A percentile compares a stretch with the other conserved stretches of the same genome.
phyloP scores from a whole-genome alignment of 2,113 vertebrate genomes.

The Setophaga kirtlandii region DNA sequence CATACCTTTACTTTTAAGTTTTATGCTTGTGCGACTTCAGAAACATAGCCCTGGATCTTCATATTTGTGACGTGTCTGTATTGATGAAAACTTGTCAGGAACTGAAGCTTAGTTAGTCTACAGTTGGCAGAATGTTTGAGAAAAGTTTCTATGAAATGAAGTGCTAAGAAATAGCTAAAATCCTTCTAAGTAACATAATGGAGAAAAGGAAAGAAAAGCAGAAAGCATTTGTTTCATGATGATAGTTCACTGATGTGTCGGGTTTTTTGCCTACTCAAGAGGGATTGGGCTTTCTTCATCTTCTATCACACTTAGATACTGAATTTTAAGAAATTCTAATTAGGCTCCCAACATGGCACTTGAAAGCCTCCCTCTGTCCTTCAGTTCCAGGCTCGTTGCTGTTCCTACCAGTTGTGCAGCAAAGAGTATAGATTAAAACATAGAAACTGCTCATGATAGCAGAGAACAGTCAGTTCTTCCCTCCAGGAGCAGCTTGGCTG shows the following conservation, averaged over 20 bases:
- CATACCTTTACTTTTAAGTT: neutral
- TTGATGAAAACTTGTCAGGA: neutral
- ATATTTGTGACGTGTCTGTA: neutral
- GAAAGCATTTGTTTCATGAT: neutral
- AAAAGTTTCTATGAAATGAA: neutral
- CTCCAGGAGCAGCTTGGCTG: neutral
- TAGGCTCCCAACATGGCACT: neutral
- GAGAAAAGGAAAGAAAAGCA: neutral
- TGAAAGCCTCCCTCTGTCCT: neutral
- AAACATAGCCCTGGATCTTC: neutral
- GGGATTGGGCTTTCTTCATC: neutral
- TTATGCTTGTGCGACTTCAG: neutral
- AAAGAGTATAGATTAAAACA: neutral
- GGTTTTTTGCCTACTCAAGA: neutral
- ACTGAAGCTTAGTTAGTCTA: neutral
- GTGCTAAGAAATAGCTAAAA: neutral
- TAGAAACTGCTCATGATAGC: neutral
- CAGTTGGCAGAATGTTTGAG: neutral
- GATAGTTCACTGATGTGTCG: neutral
- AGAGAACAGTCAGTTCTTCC: constrained; percentile 1
- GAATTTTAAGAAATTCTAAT: neutral
- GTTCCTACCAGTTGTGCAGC: neutral
- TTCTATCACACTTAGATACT: neutral
- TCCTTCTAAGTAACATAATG: neutral
- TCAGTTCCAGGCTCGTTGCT: neutral